A percentile compares a stretch with the other conserved stretches of the same genome.
Evolutionary conservation across 1,140 invertebrate genomes (phyloP).

Genomic region (Mercenaria mercenaria): DNA sequence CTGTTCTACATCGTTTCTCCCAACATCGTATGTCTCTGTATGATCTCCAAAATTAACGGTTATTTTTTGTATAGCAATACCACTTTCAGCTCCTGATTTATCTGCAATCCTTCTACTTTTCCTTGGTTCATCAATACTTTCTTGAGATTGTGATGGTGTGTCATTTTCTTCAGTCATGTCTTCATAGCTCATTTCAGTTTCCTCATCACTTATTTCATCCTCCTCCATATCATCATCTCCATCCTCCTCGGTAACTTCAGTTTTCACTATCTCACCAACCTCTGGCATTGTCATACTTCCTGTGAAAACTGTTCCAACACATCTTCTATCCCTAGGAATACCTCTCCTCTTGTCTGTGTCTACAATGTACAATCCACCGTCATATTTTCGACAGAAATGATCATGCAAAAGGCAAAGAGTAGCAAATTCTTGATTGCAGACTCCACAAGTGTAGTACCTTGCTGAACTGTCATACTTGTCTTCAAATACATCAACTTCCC

Average conservation of each 20-base stretch:
- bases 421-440: not conserved
- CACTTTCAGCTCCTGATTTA: not conserved
- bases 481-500: not conserved
- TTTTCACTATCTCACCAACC: not conserved
- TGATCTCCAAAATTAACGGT: slow-evolving; percentile 19
- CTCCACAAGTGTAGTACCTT: not conserved
- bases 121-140: not conserved
- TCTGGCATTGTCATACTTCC: not conserved
- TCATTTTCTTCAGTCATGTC: not conserved
- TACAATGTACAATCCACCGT: not conserved
- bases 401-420: slow-evolving; percentile 15
- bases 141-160: not conserved
- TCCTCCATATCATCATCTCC: slow-evolving; percentile 21
- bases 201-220: not conserved
- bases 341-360: not conserved
- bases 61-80: slow-evolving; percentile 11
- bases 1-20: too few species aligned
- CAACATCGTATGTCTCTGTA: slow-evolving; percentile 11
- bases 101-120: not conserved
- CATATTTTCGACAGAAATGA: not conserved
- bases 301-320: slow-evolving; percentile 1
- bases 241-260: not conserved
- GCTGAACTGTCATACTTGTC: not conserved
- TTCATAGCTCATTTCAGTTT: not conserved
- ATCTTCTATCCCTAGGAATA: not conserved